phyloP scores from a whole-genome alignment of 2,888 invertebrate species.

The Lepetodrilus schrolli region DNA sequence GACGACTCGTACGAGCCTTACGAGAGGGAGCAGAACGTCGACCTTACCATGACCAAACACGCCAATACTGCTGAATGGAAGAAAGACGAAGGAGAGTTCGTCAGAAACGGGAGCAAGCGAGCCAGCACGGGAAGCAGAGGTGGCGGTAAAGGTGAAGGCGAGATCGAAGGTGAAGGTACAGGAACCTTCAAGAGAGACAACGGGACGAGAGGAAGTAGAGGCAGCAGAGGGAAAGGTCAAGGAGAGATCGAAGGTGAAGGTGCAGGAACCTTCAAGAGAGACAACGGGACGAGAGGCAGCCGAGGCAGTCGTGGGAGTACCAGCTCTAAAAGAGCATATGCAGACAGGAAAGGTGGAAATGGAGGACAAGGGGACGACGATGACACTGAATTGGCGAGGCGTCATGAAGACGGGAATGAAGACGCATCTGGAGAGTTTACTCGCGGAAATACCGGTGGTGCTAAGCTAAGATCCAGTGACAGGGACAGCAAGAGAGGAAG shows the following conservation, averaged over 20 bases:
- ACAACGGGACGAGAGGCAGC: conserved; percentile 12
- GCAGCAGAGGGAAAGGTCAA: conserved; percentile 20
- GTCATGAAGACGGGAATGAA: too few species aligned
- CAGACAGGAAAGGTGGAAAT: conserved; percentile 54
- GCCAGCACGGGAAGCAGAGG: conserved; percentile 3
- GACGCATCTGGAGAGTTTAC: background rate
- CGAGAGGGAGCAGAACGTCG: background rate
- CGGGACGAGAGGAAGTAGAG: conserved; percentile 19
- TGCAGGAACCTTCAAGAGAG: too few species aligned
- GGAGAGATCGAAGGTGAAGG: background rate
- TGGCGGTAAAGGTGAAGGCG: background rate
- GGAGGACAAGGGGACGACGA: conserved; percentile 53
- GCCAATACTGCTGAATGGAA: background rate
- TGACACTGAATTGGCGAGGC: conserved; percentile 39
- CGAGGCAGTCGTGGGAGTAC: conserved; percentile 31
- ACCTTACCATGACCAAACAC: background rate
- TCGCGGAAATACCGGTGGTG: background rate
- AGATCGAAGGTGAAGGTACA: background rate
- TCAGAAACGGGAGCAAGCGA: conserved; percentile 16
- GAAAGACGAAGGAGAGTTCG: background rate
- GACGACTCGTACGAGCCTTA: background rate
- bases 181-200: conserved; percentile 4
- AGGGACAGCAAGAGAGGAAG: background rate
- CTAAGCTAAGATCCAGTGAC: background rate
- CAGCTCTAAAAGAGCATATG: conserved; percentile 44